Percentiles rank a stretch among this genome's conserved stretches.
These are phyloP conservation scores for Anguilla anguilla DNA, from an alignment of 2,797 vertebrate species.

Conservation along the genomic window DNA sequence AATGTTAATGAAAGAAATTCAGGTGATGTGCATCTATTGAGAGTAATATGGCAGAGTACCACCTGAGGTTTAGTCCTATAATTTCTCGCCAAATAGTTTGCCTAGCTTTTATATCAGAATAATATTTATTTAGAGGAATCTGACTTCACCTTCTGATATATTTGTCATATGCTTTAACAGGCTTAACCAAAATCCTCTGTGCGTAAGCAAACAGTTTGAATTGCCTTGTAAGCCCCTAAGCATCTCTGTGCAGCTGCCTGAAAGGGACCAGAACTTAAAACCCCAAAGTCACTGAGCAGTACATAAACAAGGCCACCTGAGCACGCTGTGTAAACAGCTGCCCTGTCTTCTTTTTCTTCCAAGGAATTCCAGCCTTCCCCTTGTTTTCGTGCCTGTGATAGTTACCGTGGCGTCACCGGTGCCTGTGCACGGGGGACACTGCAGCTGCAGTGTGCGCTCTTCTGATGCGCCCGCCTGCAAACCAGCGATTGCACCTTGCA, in stretches of 20 bases:
- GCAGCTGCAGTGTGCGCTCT: not conserved
- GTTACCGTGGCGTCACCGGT: not conserved
- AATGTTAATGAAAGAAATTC: not conserved
- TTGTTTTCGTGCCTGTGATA: no score
- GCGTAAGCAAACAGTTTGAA: not conserved
- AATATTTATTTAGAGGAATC: not conserved
- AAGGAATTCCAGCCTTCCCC: not conserved
- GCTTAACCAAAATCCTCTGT: not conserved
- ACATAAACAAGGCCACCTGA: no score
- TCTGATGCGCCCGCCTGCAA: not conserved
- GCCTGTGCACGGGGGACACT: not conserved
- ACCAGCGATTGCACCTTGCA: no score
- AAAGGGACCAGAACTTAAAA: not conserved
- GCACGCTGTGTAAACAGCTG: not conserved
- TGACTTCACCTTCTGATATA: not conserved
- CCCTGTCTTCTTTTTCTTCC: not conserved
- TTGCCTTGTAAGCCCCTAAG: not conserved
- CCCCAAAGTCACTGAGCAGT: not conserved
- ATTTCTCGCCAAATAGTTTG: not conserved
- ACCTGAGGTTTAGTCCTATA: not conserved
- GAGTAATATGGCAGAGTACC: not conserved
- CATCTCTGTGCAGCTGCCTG: not conserved
- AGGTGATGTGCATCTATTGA: not conserved
- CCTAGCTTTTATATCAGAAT: not conserved
- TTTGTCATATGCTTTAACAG: not conserved